Base-by-base conservation (phyloP, 2,797 vertebrate species). In the Hippocampus kuda region DNA sequence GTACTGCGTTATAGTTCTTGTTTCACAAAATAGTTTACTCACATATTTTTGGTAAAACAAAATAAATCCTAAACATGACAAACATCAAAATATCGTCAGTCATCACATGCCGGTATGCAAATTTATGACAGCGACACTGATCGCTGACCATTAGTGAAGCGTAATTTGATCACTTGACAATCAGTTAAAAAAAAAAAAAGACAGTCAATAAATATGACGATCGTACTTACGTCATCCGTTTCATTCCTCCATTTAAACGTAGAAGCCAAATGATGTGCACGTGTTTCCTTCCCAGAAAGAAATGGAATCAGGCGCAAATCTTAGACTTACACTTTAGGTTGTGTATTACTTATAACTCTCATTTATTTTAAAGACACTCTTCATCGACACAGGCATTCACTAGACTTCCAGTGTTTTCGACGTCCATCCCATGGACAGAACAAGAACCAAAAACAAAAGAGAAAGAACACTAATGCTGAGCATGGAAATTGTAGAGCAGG, bases 1-100 rank as follows among this genome's bases (percentile, higher is more conserved):
- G 77, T 77, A 74, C 68, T 80, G 70, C 66, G 64, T 92, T 92
- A 2, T 24, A 27, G 10, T 65, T 62, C 4, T 41, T n/a, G 12
- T 87, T 89, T 89, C 92, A 92, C 85, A 91, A 93, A 93, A 93
- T 90, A 91, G 87, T 88, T 88, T 91, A 90, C 91, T 94, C 87
- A 90, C 81, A 38, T 41, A n/a, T 67, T 91, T 91, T 90, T 89
- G 88, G 89, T 91, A 86, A 91, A 93, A 90, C 87, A 93, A 91
- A 91, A 90, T 90, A 90, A 82, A 89, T 87, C 87, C 85, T 87
- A 90, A 85, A 72, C 91, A 91, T 71, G 71, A 73, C 73, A 16
- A 22, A 79, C 69, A 56, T 24, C 2, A 81, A 75, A 73, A 68
- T 3, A 69, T 42, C 44, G 4, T 48, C 24, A 27, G 20, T 30